These are phyloP conservation scores for Limnephilus rhombicus DNA, from an alignment of 2,888 invertebrate species.

Conservation along the genomic window DNA sequence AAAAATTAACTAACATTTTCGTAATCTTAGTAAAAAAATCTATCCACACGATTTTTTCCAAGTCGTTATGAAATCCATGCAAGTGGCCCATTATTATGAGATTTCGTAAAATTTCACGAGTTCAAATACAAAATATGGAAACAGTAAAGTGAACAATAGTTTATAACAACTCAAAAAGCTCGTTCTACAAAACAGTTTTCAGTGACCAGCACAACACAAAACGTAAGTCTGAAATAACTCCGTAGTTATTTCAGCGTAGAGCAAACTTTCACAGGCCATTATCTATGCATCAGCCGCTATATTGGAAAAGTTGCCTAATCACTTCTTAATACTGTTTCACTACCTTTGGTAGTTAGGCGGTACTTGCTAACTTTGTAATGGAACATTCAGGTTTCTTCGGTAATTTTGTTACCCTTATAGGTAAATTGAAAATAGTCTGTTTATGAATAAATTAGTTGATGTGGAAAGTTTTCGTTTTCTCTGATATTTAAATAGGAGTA, in stretches of 20 bases:
- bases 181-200: not conserved
- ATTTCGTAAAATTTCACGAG: not conserved
- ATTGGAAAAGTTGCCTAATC: conserved; percentile 38
- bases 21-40: too few relatives aligned
- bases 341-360: conserved; percentile 26
- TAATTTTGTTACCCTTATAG: conserved; percentile 4
- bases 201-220: not conserved
- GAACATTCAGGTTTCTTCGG: conserved; percentile 33
- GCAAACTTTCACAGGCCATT: not conserved
- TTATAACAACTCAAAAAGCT: not conserved
- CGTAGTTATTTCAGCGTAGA: not conserved
- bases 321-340: conserved; percentile 33
- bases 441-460: not conserved
- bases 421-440: not conserved
- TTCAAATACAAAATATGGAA: not conserved
- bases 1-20: too few relatives aligned
- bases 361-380: conserved; percentile 28
- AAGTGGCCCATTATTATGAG: too few relatives aligned
- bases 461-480: not conserved
- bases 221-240: not conserved
- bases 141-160: not conserved
- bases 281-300: conserved; percentile 31
- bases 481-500: not conserved
- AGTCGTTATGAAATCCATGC: too few relatives aligned
- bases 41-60: too few relatives aligned